Evolutionary conservation across 2,888 invertebrate genomes (phyloP).

Genomic region (Nemotelus pantherinus): DNA sequence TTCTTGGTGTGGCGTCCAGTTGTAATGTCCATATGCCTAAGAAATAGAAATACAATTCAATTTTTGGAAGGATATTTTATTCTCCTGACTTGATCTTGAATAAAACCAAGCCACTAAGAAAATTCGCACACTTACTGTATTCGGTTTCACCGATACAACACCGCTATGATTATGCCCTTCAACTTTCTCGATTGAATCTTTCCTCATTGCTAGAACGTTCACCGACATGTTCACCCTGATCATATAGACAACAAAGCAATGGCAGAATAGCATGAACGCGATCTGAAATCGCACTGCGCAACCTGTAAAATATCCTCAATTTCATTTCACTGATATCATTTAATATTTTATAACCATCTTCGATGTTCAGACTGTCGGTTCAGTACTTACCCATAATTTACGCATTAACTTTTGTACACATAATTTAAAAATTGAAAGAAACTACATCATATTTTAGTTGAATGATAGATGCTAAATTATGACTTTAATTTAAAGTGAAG

Average conservation of each 20-base stretch:
- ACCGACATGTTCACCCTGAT: conserved; percentile 75
- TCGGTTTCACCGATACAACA: background rate
- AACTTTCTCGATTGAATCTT: conserved; percentile 59
- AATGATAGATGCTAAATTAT: too few species aligned
- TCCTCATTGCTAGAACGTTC: conserved; percentile 72
- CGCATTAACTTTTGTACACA: background rate
- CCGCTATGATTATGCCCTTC: background rate
- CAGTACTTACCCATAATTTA: background rate
- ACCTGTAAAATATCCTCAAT: conserved; percentile 53
- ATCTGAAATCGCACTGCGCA: conserved; percentile 63
- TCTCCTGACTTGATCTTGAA: background rate
- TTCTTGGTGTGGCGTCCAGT: conserved; percentile 69
- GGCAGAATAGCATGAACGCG: conserved; percentile 73
- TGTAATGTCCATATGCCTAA: conserved; percentile 59
- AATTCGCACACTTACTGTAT: background rate
- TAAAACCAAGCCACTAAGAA: background rate
- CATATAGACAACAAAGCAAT: conserved; percentile 74
- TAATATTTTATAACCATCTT: background rate
- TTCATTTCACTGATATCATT: background rate
- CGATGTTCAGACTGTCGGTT: background rate
- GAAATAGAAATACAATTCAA: conserved; percentile 47
- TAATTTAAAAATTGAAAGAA: too few species aligned
- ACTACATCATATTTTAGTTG: too few species aligned
- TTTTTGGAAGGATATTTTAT: background rate
- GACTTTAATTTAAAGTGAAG: too few species aligned